Base-by-base conservation (phyloP, 1,140 invertebrate species). In the Atta colombica region DNA sequence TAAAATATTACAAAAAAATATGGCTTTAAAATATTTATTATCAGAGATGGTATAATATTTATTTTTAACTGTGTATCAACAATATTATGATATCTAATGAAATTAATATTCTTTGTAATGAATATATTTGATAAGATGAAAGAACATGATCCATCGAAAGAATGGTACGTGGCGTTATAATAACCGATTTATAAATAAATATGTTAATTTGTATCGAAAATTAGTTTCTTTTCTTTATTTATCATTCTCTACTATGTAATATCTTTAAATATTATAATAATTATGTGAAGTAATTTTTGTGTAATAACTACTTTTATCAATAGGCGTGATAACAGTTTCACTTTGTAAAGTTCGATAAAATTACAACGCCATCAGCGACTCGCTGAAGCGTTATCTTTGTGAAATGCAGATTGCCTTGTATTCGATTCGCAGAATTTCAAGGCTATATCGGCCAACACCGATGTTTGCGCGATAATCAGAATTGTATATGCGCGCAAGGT, bases 331-430 rank as follows among this genome's bases (percentile, higher is more conserved):
- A 82, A 61, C 28, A 7, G 71, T 6, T 45, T 78, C 10, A n/a
- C 65, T 39, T 60, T 49, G 18, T 53, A 66, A 16, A 45, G 18
- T 68, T 82, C 35, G 35, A 75, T 89, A 80, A 80, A 87, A 71
- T 71, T 39, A 53, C 75, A 69, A 87, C 80, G 74, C 77, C 81
- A 80, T 72, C 51, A 58, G 55, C 60, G 80, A 55, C 45, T n/a
- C 45, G 18, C 65, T 51, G 55, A 88, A 74, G 86, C 88, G 89
- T 91, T 91, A 93, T 93, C 92, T 92, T 85, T 88, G 89, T 93
- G 91, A 93, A 93, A 93, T 93, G 92, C 92, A 93, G 92, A 93
- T 93, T 91, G 87, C 93, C 93, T 93, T 93, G 93, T 93, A 77
- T 93, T 93, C 92, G 86, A 94, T 93, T 94, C 84, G 90, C 91